Base-by-base conservation (phyloP, 2,113 vertebrate species). In the Dasyornis broadbenti region DNA sequence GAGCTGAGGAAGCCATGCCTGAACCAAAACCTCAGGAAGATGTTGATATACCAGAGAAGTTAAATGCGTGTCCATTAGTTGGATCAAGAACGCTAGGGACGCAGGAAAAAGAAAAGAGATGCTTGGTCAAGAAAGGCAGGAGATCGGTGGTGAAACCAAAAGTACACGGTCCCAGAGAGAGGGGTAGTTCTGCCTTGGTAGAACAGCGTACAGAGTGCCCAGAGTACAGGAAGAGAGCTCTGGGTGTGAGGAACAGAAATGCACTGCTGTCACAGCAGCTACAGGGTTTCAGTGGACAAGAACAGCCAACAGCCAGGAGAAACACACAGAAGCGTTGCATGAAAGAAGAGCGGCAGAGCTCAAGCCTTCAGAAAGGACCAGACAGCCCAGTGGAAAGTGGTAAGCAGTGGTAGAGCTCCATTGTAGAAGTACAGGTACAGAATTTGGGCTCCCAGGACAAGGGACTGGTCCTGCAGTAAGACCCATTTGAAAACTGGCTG, bases 301-400 rank as follows among this genome's bases (percentile, higher is more conserved):
- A 89, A 13, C 45, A 78, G 6, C 21, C 33, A 63, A 6, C n/a
- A 52, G 2, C 19, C 17, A 61, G 56, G 68, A 44, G 42, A 63
- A 61, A 37, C 47, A 47, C n/a, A 49, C 5, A 1, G 19, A 59
- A 39, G 33, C 1, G 0, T 39, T 83, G 31, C 21, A 2, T 31
- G 6, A 30, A 56, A 28, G 68, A 90, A 18, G 63, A 89, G 18
- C 56, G 26, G n/a, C 71, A 45, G 60, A 83, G 26, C 44, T 90
- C 81, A 53, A 52, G 33, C 53, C 13, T 27, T 70, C 54, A 49
- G 56, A 52, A 86, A 37, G 52, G 31, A 87, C 20, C 57, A 45
- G 52, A 21, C 42, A 69, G 44, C 37, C 15, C 45, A 9, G 26
- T 11, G 15, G 28, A 56, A 71, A 57, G 37, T 44, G 94, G 86